Evolutionary conservation across 2,888 invertebrate genomes (phyloP).

Genomic region (Marronus borbonicus): DNA sequence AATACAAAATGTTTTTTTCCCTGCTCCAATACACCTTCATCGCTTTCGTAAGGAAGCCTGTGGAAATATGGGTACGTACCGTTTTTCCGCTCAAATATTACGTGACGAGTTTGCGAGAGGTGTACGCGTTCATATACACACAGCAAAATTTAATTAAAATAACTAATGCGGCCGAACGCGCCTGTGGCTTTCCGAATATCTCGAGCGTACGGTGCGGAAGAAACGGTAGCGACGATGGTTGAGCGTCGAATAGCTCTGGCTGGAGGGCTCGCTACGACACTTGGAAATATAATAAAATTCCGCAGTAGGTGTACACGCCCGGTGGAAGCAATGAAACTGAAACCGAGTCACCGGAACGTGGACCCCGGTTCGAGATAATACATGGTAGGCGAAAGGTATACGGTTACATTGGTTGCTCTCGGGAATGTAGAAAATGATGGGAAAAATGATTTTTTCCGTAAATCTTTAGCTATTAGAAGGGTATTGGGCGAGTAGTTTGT

Average conservation of each 20-base stretch:
- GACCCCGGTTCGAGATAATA: background rate
- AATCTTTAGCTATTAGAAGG: no score
- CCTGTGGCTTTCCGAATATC: slow-evolving; percentile 19
- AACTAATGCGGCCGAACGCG: slow-evolving; percentile 41
- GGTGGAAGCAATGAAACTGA: slow-evolving; percentile 7
- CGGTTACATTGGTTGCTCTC: no score
- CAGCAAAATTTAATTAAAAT: slow-evolving; percentile 43
- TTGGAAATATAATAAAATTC: slow-evolving; percentile 32
- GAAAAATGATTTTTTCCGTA: no score
- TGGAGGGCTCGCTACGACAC: slow-evolving; percentile 7
- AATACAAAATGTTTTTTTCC: no score
- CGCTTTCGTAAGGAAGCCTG: no score
- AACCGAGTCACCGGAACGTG: background rate
- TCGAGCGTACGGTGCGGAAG: slow-evolving; percentile 24
- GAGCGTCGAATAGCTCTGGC: background rate
- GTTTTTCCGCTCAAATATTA: background rate
- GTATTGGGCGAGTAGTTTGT: no score
- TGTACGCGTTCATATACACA: background rate
- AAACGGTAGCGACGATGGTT: slow-evolving; percentile 5
- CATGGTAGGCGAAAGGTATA: no score
- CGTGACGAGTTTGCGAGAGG: slow-evolving; percentile 9
- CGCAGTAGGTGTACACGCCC: slow-evolving; percentile 5
- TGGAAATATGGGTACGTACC: no score
- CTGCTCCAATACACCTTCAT: no score
- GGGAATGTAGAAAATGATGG: no score